Evolutionary conservation across 2,797 vertebrate genomes (phyloP).

Genomic region (Sebastes nivosus): DNA sequence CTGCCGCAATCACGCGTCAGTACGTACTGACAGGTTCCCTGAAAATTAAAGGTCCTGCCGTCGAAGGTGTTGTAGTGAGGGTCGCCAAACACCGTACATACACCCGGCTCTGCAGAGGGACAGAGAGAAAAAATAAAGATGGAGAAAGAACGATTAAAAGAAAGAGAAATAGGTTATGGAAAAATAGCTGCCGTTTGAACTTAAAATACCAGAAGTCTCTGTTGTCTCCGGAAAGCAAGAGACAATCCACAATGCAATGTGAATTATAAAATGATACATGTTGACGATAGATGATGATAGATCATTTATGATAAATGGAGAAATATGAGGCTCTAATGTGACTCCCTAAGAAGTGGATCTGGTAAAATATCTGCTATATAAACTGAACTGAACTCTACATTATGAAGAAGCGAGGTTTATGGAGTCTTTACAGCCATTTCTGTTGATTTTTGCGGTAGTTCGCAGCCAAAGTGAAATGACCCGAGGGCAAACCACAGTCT

Average conservation of each 20-base stretch:
- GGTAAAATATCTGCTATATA: constrained; percentile 14
- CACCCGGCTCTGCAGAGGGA: constrained; percentile 90
- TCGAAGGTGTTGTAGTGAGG: constrained; percentile 99
- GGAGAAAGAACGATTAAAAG: background rate
- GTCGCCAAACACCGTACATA: constrained; percentile 98
- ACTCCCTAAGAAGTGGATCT: constrained; percentile 8
- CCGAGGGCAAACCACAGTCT: constrained; percentile 54
- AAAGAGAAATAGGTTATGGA: background rate
- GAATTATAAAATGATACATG: background rate
- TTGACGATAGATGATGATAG: constrained; percentile 24
- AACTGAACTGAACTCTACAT: constrained; percentile 14
- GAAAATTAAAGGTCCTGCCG: constrained; percentile 98
- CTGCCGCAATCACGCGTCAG: constrained; percentile 91
- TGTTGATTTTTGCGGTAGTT: constrained; percentile 28
- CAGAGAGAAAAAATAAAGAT: background rate
- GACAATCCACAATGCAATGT: background rate
- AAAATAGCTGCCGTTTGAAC: background rate
- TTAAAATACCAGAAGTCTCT: background rate
- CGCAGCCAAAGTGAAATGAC: constrained; percentile 40
- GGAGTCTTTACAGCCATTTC: constrained; percentile 30
- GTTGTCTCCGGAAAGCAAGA: background rate
- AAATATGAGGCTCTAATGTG: constrained; percentile 32
- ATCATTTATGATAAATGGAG: background rate
- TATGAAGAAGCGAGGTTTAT: constrained; percentile 21
- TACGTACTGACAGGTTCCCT: constrained; percentile 98